These are phyloP conservation scores for Oxygymnocypris stewartii DNA, from an alignment of 2,113 vertebrate genomes.

Conservation along the genomic window DNA sequence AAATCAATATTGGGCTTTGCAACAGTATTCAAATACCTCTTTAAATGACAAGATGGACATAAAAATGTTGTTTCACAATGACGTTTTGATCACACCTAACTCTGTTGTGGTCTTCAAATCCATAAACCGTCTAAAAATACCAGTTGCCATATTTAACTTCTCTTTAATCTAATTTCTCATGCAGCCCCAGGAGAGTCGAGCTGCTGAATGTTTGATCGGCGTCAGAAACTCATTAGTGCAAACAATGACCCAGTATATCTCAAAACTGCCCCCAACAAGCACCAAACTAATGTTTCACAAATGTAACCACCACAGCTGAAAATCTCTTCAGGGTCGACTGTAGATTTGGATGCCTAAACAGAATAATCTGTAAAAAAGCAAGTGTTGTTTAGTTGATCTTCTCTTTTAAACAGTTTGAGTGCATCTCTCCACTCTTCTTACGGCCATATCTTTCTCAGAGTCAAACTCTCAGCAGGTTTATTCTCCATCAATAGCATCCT, in stretches of 20 bases:
- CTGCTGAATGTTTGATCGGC: neutral
- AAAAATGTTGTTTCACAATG: neutral
- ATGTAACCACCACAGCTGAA: neutral
- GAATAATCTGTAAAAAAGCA: neutral
- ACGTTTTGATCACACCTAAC: neutral
- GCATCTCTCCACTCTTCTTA: neutral
- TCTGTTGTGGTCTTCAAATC: neutral
- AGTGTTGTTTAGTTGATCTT: neutral
- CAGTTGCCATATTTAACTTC: slow-evolving; percentile 12
- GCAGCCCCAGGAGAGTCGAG: neutral
- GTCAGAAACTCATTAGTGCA: neutral
- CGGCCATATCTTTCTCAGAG: neutral
- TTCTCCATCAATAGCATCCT: slow-evolving; percentile 12
- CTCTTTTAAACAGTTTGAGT: neutral
- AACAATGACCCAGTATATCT: slow-evolving; percentile 14
- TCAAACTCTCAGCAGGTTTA: neutral
- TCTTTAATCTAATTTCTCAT: slow-evolving; percentile 4
- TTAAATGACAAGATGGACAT: neutral
- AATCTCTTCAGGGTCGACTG: neutral
- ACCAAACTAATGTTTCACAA: neutral
- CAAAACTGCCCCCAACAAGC: neutral
- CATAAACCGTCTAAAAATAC: slow-evolving; percentile 7
- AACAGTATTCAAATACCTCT: neutral
- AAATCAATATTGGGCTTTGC: neutral
- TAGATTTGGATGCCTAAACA: neutral